Percentiles rank a stretch among this genome's conserved stretches.
phyloP scores from a whole-genome alignment of 2,888 invertebrate genomes.

The Agrochola litura region DNA sequence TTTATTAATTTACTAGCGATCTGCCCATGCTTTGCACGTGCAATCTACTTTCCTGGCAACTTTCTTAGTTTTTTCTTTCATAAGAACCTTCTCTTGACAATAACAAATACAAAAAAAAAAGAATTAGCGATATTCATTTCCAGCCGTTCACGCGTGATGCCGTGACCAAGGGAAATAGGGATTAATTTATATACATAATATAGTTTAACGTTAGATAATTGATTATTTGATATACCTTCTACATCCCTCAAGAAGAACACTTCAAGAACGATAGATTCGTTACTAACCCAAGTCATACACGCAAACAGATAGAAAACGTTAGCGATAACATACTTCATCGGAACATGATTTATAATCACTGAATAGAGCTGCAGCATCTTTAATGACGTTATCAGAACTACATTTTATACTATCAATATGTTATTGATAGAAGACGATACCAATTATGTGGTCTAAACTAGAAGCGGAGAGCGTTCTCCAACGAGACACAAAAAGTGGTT shows the following conservation, averaged over 20 bases:
- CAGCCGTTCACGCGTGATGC: no score
- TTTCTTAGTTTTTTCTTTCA: no score
- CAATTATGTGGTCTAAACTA: conserved; percentile 46
- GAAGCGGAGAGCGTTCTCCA: not conserved
- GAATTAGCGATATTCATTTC: no score
- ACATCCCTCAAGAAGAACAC: conserved; percentile 3
- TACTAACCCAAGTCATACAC: conserved; percentile 9
- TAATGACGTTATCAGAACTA: conserved; percentile 66
- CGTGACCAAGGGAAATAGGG: no score
- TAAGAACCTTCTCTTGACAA: no score
- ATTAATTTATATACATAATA: no score
- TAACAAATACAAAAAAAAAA: no score
- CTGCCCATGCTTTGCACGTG: no score
- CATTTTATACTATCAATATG: conserved; percentile 65
- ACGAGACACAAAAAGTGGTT: not conserved
- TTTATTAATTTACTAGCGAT: no score
- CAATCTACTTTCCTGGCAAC: no score
- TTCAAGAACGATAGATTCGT: not conserved
- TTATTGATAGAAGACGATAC: conserved; percentile 68
- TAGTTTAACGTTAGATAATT: not conserved
- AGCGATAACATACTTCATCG: conserved; percentile 54
- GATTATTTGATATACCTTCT: not conserved
- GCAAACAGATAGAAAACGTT: conserved; percentile 51
- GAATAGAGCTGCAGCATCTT: conserved; percentile 55
- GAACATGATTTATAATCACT: conserved; percentile 60